Base-by-base conservation (phyloP, 2,797 vertebrate genomes). In the Discoglossus pictus region DNA sequence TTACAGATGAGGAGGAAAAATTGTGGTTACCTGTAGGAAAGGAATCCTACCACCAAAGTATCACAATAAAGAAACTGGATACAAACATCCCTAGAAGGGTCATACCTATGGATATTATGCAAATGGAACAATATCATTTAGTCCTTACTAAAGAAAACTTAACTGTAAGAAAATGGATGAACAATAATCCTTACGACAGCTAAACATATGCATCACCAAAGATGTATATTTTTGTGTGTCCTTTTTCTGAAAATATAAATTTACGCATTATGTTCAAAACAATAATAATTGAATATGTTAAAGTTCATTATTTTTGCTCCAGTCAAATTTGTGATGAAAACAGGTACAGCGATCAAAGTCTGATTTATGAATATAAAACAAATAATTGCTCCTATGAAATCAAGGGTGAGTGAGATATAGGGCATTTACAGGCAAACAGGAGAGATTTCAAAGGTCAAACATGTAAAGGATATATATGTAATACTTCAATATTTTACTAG, bases 71-170 rank as follows among this genome's bases (percentile, higher is more conserved):
- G 61, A 67, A 73, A 31, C 40, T 25, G 1, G 66, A 72, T 5
- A 55, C 17, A n/a, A 39, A 38, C 3, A 61, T 51, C 18, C 12
- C 58, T 1, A 12, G 21, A 62, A 58, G 63, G 31, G 43, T 48
- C 1, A 54, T 40, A 7, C 39, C 67, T 34, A 3, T 18, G 9
- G 66, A 70, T 36, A 59, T 63, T 61, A 61, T 77, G 43, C 23
- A 69, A 50, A 48, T 56, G 62, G 69, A 82, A 76, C 46, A 65
- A 48, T 74, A 72, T 46, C 77, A 74, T 0, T 15, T 68, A 15
- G 78, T 59, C 6, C 15, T 76, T 35, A 66, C 54, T 12, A 68
- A 50, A 74, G 69, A 81, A 63, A 80, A 75, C 40, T 40, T 43
- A 4, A 47, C 56, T 13, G 50, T 73, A 67, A 78, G 76, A 71